These are phyloP conservation scores for Erannis defoliaria DNA, from an alignment of 2,888 invertebrate genomes.

Conservation along the genomic window DNA sequence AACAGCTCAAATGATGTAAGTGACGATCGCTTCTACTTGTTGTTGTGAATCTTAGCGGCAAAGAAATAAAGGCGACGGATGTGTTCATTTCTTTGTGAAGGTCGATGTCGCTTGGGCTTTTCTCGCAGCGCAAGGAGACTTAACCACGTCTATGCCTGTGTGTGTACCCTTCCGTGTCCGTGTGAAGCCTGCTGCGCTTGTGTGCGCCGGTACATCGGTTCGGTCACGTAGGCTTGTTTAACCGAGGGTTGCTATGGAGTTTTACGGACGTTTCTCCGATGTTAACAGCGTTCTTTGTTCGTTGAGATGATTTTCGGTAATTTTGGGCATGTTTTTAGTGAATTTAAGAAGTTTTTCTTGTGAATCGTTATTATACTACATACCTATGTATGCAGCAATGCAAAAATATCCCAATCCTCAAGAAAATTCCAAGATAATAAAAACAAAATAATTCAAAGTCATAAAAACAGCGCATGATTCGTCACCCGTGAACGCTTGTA, in stretches of 20 bases:
- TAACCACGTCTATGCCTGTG: slow-evolving; percentile 70
- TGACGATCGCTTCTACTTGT: slow-evolving; percentile 41
- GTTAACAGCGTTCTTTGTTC: slow-evolving; percentile 63
- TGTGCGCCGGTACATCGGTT: slow-evolving; percentile 75
- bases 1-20: slow-evolving; percentile 53
- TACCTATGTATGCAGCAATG: not conserved
- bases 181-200: slow-evolving; percentile 55
- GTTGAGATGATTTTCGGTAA: slow-evolving; percentile 25
- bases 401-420: not conserved
- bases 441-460: not conserved
- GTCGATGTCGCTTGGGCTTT: slow-evolving; percentile 69
- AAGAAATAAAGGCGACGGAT: slow-evolving; percentile 63
- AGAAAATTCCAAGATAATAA: not conserved
- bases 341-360: not conserved
- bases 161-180: slow-evolving; percentile 58
- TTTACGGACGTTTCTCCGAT: slow-evolving; percentile 62
- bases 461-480: not conserved
- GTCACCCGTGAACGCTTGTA: not conserved
- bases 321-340: not conserved
- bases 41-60: slow-evolving; percentile 51
- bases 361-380: not conserved
- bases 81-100: slow-evolving; percentile 81
- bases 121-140: slow-evolving; percentile 51
- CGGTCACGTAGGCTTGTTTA: slow-evolving; percentile 83
- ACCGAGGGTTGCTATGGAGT: slow-evolving; percentile 60